Evolutionary conservation across 2,113 vertebrate species (phyloP), one percentile per base, ranked within the genome.

Genomic region (Sorex araneus): DNA sequence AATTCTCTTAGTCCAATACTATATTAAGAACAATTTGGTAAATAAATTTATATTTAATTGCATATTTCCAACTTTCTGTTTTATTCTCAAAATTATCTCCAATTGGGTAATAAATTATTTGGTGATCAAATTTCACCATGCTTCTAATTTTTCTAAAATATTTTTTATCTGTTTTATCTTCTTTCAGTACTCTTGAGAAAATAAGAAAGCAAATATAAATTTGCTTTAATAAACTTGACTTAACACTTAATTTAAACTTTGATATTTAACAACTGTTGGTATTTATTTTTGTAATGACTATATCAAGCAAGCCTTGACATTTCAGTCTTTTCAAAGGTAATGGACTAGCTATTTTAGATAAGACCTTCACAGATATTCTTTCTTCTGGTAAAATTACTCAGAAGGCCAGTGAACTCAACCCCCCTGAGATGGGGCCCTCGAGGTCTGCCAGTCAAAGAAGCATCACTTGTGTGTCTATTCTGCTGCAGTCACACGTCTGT

Each of bases 71-170:
- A 71, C 1, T 57, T 21, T 3, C 27, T 69, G 23, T n/a, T 93
- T 70, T 10, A n/a, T 63, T 63, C 15, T 77, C 19, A 73, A 50
- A 9, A 18, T n/a, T 82, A 30, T 92, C 23, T 84, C 13, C 30
- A 76, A 32, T 0, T 34, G 1, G 27, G 4, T 75, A 30, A 34
- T 9, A 81, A 28, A 87, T 84, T 47, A 40, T 8, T 30, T 28
- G 18, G 40, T 60, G n/a, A 89, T 82, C 10, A 43, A 57, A 70
- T 83, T 66, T 82, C 60, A 76, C n/a, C 66, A 36, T 6, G 6
- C 9, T 4, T 36, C 36, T 43, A 45, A 57, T 82, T 94, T 64
- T 60, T 82, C 36, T 84, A 83, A 86, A 89, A 43, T 32, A 2
- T 76, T 32, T 19, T 34, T 84, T 64, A 50, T 32, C 60, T 89